Conservation (phyloP, 2,888 invertebrate genomes). For the Rotaria magnacalcarata region DNA sequence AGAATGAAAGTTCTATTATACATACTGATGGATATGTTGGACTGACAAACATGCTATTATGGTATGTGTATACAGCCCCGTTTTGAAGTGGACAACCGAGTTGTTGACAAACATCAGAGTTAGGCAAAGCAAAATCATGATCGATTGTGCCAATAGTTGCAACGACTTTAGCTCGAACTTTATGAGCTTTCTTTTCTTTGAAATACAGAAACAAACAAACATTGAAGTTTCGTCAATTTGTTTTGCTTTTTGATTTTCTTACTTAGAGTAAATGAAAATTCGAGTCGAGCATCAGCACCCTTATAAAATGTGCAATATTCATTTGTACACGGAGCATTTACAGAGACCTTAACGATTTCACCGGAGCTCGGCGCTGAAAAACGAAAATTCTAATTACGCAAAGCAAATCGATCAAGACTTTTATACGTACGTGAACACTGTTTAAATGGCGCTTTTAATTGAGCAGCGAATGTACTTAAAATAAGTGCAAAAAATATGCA, state of each 20-base stretch:
- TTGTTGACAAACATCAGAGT: background rate
- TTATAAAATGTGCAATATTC: constrained; percentile 33
- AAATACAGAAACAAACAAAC: background rate
- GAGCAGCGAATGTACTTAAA: background rate
- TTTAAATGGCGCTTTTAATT: constrained; percentile 30
- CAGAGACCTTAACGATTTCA: background rate
- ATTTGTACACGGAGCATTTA: constrained; percentile 14
- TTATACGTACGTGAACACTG: constrained; percentile 14
- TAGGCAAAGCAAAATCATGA: constrained; percentile 35
- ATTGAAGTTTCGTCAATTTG: background rate
- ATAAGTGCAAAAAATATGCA: background rate
- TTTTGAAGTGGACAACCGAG: background rate
- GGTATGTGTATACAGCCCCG: background rate
- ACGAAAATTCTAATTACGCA: background rate
- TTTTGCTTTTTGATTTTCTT: background rate
- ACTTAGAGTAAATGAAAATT: constrained; percentile 20
- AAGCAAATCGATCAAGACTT: background rate
- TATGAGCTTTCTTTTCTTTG: constrained; percentile 10
- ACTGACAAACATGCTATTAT: constrained; percentile 4
- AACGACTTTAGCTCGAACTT: constrained; percentile 15
- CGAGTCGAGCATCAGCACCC: background rate
- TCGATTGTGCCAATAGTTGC: constrained; percentile 24
- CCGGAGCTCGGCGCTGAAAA: constrained; percentile 15
- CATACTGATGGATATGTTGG: constrained; percentile 36
- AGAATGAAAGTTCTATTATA: background rate